Percentiles rank a stretch among this genome's conserved stretches.
Conservation (phyloP, 2,888 invertebrate species). For the Sphaerophoria rueppellii region DNA sequence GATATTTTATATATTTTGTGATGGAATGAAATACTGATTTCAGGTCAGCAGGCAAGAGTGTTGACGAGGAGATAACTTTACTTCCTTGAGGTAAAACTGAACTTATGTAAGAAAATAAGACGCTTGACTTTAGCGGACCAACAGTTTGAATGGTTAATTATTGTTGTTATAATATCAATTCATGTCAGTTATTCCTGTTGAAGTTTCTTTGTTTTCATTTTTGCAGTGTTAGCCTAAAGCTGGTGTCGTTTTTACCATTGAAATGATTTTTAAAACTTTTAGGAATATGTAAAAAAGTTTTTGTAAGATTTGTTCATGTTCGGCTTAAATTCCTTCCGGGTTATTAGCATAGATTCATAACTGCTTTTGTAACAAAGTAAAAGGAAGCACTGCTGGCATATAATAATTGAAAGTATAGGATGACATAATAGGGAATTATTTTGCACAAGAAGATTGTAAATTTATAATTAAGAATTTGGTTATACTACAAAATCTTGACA, state of each 20-base stretch:
- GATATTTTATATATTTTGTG: slow-evolving; percentile 25
- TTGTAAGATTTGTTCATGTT: too few species aligned
- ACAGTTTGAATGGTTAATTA: slow-evolving; percentile 42
- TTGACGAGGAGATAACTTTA: slow-evolving; percentile 15
- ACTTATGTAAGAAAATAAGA: slow-evolving; percentile 23
- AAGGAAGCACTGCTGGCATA: too few species aligned
- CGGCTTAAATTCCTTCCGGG: too few species aligned
- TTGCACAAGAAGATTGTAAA: too few species aligned
- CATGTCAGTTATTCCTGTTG: not conserved
- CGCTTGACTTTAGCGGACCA: slow-evolving; percentile 36
- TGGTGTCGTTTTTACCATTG: not conserved
- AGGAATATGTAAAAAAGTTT: too few species aligned
- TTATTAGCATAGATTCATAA: too few species aligned
- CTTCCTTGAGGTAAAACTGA: slow-evolving; percentile 46
- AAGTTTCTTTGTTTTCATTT: not conserved
- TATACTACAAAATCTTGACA: too few species aligned
- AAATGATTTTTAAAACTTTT: too few species aligned
- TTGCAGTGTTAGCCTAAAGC: slow-evolving; percentile 15
- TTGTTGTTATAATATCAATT: slow-evolving; percentile 1
- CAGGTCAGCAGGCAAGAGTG: slow-evolving; percentile 14
- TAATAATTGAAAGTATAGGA: too few species aligned
- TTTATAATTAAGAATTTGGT: too few species aligned
- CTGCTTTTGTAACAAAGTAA: too few species aligned
- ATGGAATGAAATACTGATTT: not conserved
- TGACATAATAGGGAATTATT: too few species aligned